Base-by-base conservation (phyloP, 2,888 invertebrate species). In the Cerastis leucographa region DNA sequence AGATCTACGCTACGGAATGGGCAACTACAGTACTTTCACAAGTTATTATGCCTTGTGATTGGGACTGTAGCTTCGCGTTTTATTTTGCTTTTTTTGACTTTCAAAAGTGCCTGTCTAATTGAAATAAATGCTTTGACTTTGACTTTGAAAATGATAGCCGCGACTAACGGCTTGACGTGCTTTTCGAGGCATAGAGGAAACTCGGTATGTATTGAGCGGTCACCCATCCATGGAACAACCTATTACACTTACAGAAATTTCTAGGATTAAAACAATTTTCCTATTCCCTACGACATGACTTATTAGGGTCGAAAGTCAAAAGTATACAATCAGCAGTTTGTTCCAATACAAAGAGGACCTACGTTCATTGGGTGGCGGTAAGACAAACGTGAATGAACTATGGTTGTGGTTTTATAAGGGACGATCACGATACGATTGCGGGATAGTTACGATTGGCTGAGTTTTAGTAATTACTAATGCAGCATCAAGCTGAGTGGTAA, bases 371-470 rank as follows among this genome's bases (percentile, higher is more conserved):
- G 81, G 73, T 71, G 67, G 74, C 69, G 79, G 80, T 35, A 83
- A 92, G 90, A 90, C 90, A 91, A 85, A 85, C 90, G 92, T 89
- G 92, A 91, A 91, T 91, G 92, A 92, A 79, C 83, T 83, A 92
- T 92, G 89, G 85, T 29, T 46, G 40, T 17, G 0, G 2, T 0
- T 88, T 92, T 90, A 89, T 3, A 84, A 3, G 2, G 0, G 4
- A 81, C 88, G 88, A 86, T 5, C 5, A 46, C 72, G 87, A 77
- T 29, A 46, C 78, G 84, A 74, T 29, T 29, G 6, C 25, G 54
- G 5, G 2, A 68, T 62, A 62, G 22, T 29, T 22, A 12, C 22
- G 56, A 29, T 8, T 59, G 8, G 14, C 7, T 25, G n/a, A n/a
- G n/a, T n/a, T 44, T 35, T 2, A 35, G 35, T 35, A 35, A 35